A percentile compares a stretch with the other conserved stretches of the same genome.
Evolutionary conservation across 2,113 vertebrate species (phyloP).

Genomic region (Clarias magur): DNA sequence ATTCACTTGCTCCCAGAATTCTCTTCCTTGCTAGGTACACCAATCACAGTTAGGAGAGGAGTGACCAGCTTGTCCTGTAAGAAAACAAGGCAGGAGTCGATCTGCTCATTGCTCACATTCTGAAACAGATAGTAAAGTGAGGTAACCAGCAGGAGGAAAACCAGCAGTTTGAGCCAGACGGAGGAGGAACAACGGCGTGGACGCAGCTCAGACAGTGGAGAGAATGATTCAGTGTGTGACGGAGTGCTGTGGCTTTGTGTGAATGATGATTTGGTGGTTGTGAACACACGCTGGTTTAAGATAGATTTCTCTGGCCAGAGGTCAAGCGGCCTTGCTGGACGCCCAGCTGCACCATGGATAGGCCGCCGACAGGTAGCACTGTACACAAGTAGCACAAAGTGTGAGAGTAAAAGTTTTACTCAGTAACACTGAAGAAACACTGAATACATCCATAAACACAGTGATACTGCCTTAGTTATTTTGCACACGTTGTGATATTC

Average conservation of each 20-base stretch:
- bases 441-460: background rate
- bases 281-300: conserved; percentile 57
- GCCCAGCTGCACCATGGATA: conserved; percentile 90
- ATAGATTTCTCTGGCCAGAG: conserved; percentile 84
- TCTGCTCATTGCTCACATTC: conserved; percentile 84
- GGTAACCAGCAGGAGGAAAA: conserved; percentile 75
- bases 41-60: conserved; percentile 61
- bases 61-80: conserved; percentile 59
- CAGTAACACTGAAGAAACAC: background rate
- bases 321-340: conserved; percentile 82
- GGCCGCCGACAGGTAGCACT: conserved; percentile 92
- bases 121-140: conserved; percentile 84
- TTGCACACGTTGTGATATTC: background rate
- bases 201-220: background rate
- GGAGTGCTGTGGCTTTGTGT: conserved; percentile 1
- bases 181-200: conserved; percentile 69
- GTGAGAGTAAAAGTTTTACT: background rate
- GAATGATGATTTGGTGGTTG: conserved; percentile 58
- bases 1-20: conserved; percentile 58
- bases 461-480: background rate
- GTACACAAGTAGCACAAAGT: background rate
- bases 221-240: conserved; percentile 11
- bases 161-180: conserved; percentile 84
- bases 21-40: conserved; percentile 38
- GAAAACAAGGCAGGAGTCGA: conserved; percentile 70